Percentiles rank a stretch among this genome's conserved stretches.
phyloP scores from a whole-genome alignment of 2,113 vertebrate genomes.

The Fulica atra region DNA sequence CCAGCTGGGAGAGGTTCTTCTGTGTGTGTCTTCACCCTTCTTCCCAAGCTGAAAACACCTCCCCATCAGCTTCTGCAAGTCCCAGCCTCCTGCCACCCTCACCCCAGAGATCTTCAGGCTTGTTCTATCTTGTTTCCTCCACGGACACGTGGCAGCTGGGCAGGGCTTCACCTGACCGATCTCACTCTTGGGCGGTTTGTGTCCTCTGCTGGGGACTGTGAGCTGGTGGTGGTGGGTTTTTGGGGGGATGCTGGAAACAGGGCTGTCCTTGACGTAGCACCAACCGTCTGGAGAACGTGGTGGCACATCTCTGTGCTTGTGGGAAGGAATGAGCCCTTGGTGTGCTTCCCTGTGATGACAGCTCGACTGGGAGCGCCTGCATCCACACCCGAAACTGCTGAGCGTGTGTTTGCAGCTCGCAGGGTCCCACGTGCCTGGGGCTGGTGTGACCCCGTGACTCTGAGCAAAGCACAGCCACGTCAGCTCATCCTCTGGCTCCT shows the following conservation, averaged over 20 bases:
- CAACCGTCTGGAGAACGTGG: fast-evolving
- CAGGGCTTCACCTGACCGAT: not conserved
- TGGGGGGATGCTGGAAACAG: not conserved
- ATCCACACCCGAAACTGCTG: not conserved
- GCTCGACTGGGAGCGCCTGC: not conserved
- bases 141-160: fast-evolving
- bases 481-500: not conserved
- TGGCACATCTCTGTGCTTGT: not conserved
- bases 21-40: not conserved
- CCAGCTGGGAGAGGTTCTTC: not conserved
- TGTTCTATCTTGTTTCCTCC: not conserved
- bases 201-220: not conserved
- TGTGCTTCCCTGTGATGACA: not conserved
- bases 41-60: not conserved
- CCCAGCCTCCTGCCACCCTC: not conserved
- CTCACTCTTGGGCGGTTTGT: fast-evolving
- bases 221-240: not conserved
- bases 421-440: not conserved
- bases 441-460: not conserved
- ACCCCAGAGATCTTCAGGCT: not conserved
- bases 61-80: not conserved
- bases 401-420: fast-evolving
- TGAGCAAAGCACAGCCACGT: not conserved
- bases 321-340: not conserved
- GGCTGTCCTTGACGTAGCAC: fast-evolving